Evolutionary conservation across 2,888 invertebrate species (phyloP), one percentile per base, ranked within the genome.

Genomic region (Apamea epomidion): DNA sequence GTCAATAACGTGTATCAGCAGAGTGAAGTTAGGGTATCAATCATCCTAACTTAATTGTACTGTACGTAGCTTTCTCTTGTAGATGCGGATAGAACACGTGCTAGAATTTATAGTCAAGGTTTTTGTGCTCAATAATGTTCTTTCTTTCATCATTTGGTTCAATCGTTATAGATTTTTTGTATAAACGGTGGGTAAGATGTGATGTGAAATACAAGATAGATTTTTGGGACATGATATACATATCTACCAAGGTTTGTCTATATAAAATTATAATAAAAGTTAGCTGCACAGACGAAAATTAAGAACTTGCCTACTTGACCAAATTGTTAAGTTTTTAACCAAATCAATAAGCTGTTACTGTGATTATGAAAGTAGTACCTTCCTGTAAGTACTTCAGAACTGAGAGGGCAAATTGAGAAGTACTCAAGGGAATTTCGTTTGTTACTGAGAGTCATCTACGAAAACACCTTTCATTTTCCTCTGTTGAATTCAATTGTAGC

Each of bases 21-120:
- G 70, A 80, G 80, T 87, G 81, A 85, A 89, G 89, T 89, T 90
- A 85, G 89, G 85, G 88, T 92, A 96, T 96, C 96, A 93, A 95
- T 96, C 96, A 96, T 94, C 92, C 89, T 95, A 95, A 95, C 92
- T 87, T 93, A 94, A 95, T 96, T 94, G 91, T 92, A 86, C 76
- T 82, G 88, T 87, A 91, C 87, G 65, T 92, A 91, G 91, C 91
- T 90, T 89, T 83, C 77, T 87, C 78, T 83, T 76, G 82, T 84
- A 77, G 74, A 60, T 72, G 69, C 12, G 42, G 64, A 58, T 73
- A 75, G 42, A 72, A 72, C 64, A 82, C 51, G 18, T 64, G 62
- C 37, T 81, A 29, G 42, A 85, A n/a, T 69, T 58, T 76, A 7
- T 64, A n/a, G 18, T 37, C 8, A 32, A 73, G 16, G 14, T 74